These are phyloP conservation scores for Drosophila virilis DNA, from an alignment of 1,140 invertebrate genomes.

Conservation along the genomic window DNA sequence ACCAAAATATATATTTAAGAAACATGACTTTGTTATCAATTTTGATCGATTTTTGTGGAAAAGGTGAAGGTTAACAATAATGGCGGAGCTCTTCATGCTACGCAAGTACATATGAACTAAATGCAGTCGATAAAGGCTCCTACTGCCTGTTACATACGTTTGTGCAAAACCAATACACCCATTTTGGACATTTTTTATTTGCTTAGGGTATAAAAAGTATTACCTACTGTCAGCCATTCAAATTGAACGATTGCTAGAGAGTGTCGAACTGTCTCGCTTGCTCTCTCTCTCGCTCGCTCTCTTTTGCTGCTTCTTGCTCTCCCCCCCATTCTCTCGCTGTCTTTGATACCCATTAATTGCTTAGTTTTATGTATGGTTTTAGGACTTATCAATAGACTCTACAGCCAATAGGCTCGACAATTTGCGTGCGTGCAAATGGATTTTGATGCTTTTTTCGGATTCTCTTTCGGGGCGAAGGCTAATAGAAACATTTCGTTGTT, in stretches of 20 bases:
- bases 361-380: slow-evolving; percentile 22
- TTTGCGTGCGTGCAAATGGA: slow-evolving; percentile 33
- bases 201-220: slow-evolving; percentile 4
- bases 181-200: background rate
- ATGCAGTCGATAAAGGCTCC: no score
- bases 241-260: slow-evolving; percentile 2
- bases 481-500: slow-evolving; percentile 49
- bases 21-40: no score
- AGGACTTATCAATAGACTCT: slow-evolving; percentile 21
- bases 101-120: no score
- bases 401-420: slow-evolving; percentile 16
- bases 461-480: background rate
- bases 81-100: no score
- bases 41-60: no score
- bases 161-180: no score
- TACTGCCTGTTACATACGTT: no score
- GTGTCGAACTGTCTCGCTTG: background rate
- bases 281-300: no score
- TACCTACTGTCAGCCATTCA: background rate
- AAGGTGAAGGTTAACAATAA: no score
- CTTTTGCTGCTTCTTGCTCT: no score
- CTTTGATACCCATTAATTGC: slow-evolving; percentile 30
- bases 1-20: no score
- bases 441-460: background rate
- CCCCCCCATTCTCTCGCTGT: background rate